Percentiles rank a stretch among this genome's conserved stretches.
Evolutionary conservation across 2,113 vertebrate genomes (phyloP).

Genomic region (Acanthisitta chloris): DNA sequence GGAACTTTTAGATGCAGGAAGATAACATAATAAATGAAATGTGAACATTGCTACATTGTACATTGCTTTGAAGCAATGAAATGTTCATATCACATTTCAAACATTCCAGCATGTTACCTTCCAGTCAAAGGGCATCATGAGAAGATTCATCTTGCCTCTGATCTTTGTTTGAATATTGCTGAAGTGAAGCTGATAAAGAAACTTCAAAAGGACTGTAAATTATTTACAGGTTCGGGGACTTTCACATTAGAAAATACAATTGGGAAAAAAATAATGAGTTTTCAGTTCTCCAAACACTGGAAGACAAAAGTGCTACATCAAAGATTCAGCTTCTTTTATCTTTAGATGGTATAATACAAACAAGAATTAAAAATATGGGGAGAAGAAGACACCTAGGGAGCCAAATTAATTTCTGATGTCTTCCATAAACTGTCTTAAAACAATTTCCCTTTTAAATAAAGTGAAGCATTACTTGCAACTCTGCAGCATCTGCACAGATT

Average conservation of each 20-base stretch:
- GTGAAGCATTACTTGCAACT: neutral
- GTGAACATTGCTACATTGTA: neutral
- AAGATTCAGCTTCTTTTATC: neutral
- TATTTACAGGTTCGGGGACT: neutral
- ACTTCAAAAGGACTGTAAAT: neutral
- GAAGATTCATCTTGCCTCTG: neutral
- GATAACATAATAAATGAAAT: neutral
- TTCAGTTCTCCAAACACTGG: neutral
- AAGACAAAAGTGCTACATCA: neutral
- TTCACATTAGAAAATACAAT: neutral
- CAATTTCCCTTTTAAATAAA: neutral
- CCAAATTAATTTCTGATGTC: neutral
- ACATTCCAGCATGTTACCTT: neutral
- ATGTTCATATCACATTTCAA: neutral
- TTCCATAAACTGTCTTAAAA: neutral
- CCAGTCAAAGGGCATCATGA: neutral
- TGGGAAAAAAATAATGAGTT: neutral
- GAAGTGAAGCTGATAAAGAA: neutral
- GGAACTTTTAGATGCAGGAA: neutral
- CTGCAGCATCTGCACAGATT: neutral
- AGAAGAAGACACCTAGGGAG: neutral
- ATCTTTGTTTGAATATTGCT: neutral
- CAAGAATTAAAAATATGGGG: neutral
- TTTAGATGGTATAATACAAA: neutral
- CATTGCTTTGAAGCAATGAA: neutral